phyloP scores from a whole-genome alignment of 2,113 vertebrate species.

The Irena cyanogastra region DNA sequence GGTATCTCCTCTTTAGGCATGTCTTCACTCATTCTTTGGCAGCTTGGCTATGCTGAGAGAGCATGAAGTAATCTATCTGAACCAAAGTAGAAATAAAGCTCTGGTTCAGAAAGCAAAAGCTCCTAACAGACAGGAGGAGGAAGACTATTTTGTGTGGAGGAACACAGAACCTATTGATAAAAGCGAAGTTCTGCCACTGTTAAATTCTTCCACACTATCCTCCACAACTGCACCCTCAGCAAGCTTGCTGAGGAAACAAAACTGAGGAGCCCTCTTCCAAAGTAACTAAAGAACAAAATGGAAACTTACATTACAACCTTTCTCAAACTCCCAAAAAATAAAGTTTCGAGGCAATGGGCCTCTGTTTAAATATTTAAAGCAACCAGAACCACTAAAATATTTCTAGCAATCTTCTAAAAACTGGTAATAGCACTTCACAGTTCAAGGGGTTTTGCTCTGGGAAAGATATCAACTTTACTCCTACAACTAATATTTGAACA shows the following conservation, averaged over 20 bases:
- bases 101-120: neutral
- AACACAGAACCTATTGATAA: neutral
- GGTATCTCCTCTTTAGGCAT: neutral
- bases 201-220: neutral
- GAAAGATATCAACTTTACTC: neutral
- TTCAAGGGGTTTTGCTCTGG: neutral
- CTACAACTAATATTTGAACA: neutral
- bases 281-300: neutral
- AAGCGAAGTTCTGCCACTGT: neutral
- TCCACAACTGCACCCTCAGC: neutral
- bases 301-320: neutral
- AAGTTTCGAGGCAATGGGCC: neutral
- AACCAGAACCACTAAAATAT: neutral
- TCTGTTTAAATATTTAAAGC: neutral
- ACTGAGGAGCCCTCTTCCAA: neutral
- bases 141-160: neutral
- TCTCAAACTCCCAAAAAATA: neutral
- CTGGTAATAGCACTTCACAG: neutral
- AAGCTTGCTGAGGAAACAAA: neutral
- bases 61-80: neutral
- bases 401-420: neutral
- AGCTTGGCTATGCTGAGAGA: neutral
- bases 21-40: neutral
- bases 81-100: neutral
- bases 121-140: neutral